Evolutionary conservation across 2,888 invertebrate genomes (phyloP).

Genomic region (Pyralis farinalis): DNA sequence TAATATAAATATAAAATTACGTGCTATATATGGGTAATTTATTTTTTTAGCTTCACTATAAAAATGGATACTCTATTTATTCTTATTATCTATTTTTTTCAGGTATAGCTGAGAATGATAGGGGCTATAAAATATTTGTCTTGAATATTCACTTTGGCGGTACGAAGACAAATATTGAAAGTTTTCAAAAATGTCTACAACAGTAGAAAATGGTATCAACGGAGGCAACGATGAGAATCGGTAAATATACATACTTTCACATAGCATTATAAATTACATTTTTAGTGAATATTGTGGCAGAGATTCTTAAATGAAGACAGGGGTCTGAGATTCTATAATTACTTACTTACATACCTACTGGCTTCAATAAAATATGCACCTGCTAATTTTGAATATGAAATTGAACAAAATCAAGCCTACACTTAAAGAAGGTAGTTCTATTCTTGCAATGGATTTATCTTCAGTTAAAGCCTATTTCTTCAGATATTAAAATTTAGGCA

Average conservation of each 20-base stretch:
- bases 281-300: too few species aligned
- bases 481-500: too few species aligned
- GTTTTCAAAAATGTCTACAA: slow-evolving; percentile 42
- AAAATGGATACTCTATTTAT: not conserved
- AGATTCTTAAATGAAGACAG: too few species aligned
- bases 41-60: not conserved
- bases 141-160: slow-evolving; percentile 9
- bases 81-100: slow-evolving; percentile 7
- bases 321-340: too few species aligned
- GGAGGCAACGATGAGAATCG: slow-evolving; percentile 51
- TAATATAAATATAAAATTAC: not conserved
- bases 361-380: too few species aligned
- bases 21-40: not conserved
- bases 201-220: slow-evolving; percentile 59
- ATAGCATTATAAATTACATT: too few species aligned
- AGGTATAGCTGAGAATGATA: slow-evolving; percentile 17
- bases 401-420: too few species aligned
- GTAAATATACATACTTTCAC: slow-evolving; percentile 48
- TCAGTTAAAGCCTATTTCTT: too few species aligned
- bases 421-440: too few species aligned
- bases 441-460: too few species aligned
- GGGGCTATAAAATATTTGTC: slow-evolving; percentile 9
- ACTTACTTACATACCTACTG: too few species aligned
- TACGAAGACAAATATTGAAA: slow-evolving; percentile 2
- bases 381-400: too few species aligned